phyloP scores from a whole-genome alignment of 2,888 invertebrate genomes.

The Xestia ashworthii region DNA sequence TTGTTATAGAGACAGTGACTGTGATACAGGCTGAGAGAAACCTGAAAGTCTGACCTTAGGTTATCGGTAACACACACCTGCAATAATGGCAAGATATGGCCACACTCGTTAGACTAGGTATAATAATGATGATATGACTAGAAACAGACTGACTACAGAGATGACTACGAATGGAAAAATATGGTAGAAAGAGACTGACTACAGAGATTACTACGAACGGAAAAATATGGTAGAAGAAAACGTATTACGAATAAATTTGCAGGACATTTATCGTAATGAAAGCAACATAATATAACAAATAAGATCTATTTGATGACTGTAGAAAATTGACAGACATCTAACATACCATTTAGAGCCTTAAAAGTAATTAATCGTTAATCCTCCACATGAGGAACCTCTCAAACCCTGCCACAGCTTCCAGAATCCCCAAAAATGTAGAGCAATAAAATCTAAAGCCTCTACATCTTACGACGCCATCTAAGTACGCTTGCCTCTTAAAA shows the following conservation, averaged over 20 bases:
- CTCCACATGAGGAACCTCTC: conserved; percentile 10
- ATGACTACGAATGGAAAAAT: no score
- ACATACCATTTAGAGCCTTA: neutral
- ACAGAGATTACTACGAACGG: no score
- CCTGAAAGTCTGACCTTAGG: conserved; percentile 2
- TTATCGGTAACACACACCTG: neutral
- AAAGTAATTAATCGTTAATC: conserved; percentile 45
- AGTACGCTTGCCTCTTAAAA: conserved; percentile 69
- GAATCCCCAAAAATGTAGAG: conserved; percentile 68
- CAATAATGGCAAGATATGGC: neutral
- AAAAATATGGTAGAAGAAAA: neutral
- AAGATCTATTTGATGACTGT: neutral
- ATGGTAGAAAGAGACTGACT: neutral
- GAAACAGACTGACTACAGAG: neutral
- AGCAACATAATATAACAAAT: neutral
- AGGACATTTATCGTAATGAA: neutral
- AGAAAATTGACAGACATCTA: neutral
- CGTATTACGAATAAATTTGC: neutral
- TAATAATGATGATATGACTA: neutral
- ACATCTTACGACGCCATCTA: conserved; percentile 71
- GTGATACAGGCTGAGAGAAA: neutral
- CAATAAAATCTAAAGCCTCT: conserved; percentile 71
- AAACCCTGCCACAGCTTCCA: conserved; percentile 28
- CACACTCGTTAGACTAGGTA: neutral
- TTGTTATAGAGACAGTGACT: conserved; percentile 13